Evolutionary conservation across 1,140 invertebrate species (phyloP), one percentile per base, ranked within the genome.

Genomic region (Bombus cullumanus): DNA sequence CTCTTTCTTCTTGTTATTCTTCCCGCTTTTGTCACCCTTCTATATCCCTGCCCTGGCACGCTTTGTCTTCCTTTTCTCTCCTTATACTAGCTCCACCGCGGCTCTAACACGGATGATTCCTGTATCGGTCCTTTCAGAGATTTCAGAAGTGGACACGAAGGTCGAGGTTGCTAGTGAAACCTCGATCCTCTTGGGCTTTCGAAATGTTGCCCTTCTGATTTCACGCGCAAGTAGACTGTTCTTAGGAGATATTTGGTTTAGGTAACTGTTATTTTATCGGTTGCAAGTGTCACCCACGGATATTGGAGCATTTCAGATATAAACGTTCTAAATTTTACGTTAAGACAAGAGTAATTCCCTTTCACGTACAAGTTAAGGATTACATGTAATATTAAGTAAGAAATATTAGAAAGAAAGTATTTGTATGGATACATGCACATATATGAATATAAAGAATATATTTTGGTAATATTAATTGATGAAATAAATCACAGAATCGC

Each of bases 1-100:
- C 81, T 88, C 62, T 39, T 74, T 78, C 82, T 90, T 92, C 86
- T 91, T 91, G 82, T 83, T 91, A 85, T 83, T 82, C 69, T 85
- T 86, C 78, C 37, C 64, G 71, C 72, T 64, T 25, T 31, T 34
- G 22, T 59, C 13, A 12, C 28, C 59, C 41, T 31, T 41, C 69
- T 86, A 47, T 76, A 72, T 37, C 74, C 25, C 1, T 34, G 22
- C 13, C 22, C 59, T 28, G 25, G 4, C 6, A 25, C 31, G 47
- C 31, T 47, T 47, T 73, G 72, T 34, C 73, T 74, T n/a, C 10
- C 43, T 6, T 43, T 12, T 10, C 31, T 25, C 18, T 74, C 15
- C 72, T 41, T n/a, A 41, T 37, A 68, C 22, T 25, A 53, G 0
- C 22, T 25, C 9, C 34, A 37, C 10, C 22, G 3, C 25, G 37